Evolutionary conservation across 2,113 vertebrate species (phyloP).

Genomic region (Tachysurus vachellii): DNA sequence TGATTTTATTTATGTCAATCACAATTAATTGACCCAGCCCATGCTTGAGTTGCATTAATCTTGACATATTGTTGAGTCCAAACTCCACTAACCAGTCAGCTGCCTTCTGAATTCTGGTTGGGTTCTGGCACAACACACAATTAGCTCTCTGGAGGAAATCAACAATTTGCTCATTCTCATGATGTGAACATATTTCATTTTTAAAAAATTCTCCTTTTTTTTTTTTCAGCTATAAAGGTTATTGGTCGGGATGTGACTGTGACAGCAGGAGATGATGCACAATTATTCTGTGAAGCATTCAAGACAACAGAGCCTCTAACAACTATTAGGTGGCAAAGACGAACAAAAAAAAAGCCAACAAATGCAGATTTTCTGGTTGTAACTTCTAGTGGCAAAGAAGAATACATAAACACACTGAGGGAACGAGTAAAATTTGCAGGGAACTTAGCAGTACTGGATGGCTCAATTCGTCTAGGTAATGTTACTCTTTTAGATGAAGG

Average conservation of each 20-base stretch:
- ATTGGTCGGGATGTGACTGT: conserved; percentile 9
- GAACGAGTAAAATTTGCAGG: conserved; percentile 51
- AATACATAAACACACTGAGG: neutral
- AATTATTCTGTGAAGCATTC: conserved; percentile 54
- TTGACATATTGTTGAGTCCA: no score
- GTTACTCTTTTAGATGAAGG: conserved; percentile 57
- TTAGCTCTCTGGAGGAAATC: no score
- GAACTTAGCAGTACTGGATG: neutral
- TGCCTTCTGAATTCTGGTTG: no score
- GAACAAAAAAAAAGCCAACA: neutral
- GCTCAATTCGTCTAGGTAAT: conserved; percentile 50
- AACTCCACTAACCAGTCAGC: no score
- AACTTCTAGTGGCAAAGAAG: fast-evolving
- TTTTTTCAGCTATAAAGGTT: conserved; percentile 49
- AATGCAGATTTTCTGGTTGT: conserved; percentile 36
- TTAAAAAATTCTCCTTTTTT: no score
- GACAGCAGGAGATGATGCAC: neutral
- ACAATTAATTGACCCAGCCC: no score
- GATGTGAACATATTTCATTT: no score
- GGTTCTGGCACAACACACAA: no score
- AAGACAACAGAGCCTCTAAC: neutral
- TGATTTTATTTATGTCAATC: no score
- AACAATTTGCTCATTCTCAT: no score
- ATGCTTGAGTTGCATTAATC: no score
- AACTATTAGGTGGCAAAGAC: conserved; percentile 63